Conservation (phyloP, 2,797 vertebrate species). For the Enteromius mattozi region DNA sequence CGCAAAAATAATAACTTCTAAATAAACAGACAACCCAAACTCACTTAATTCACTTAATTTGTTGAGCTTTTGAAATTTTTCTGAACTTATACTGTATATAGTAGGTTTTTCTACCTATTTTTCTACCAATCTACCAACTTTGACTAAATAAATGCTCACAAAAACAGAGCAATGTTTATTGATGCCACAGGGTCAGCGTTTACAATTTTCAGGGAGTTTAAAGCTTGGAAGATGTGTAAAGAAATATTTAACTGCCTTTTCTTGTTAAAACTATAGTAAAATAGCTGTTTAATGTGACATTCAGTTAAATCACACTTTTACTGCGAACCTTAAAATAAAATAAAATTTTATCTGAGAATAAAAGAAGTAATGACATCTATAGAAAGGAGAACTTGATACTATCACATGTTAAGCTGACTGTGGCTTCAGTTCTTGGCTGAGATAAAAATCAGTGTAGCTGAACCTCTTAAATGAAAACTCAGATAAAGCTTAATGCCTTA, state of each 20-base stretch:
- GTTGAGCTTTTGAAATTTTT: not conserved
- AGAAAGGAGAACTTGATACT: not conserved
- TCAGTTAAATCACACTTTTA: not conserved
- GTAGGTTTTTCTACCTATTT: no score
- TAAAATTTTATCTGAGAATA: not conserved
- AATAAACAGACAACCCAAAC: not conserved
- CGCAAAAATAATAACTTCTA: not conserved
- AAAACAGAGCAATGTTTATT: no score
- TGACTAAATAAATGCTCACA: no score
- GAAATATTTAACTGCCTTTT: not conserved
- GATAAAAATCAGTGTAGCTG: constrained; percentile 13
- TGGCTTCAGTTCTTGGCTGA: not conserved
- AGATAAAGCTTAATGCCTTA: not conserved
- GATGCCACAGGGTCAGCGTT: no score
- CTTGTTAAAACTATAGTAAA: not conserved
- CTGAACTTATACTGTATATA: no score
- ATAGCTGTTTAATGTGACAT: no score
- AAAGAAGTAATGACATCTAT: not conserved
- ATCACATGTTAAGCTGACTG: not conserved
- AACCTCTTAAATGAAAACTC: not conserved
- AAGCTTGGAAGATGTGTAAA: not conserved
- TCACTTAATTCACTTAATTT: not conserved
- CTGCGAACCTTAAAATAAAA: not conserved
- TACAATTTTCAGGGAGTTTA: not conserved
- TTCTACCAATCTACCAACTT: no score